Conservation (phyloP, 2,113 vertebrate genomes). For the Ceyx cyanopectus region DNA sequence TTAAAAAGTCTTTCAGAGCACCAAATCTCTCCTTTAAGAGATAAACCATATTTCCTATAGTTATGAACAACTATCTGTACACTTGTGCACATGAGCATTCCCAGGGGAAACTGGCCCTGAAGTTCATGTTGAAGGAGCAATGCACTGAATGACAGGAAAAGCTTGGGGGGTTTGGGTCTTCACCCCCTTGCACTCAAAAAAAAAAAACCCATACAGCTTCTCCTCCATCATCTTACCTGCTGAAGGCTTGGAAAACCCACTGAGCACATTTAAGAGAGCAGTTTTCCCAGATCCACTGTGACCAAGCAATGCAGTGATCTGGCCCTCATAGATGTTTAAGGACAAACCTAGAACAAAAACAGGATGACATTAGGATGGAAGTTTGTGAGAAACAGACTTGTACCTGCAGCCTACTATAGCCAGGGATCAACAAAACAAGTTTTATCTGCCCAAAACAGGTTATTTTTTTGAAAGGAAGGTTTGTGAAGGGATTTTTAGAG, state of each 20-base stretch:
- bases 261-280: constrained; percentile 86
- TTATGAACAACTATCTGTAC: not conserved
- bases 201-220: not conserved
- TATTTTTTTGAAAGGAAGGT: not conserved
- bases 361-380: not conserved
- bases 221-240: constrained; percentile 67
- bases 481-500: not conserved
- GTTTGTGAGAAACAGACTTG: not conserved
- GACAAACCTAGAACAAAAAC: constrained; percentile 77
- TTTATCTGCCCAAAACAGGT: not conserved
- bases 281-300: constrained; percentile 89
- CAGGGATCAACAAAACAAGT: not conserved
- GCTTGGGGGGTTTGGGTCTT: not conserved
- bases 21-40: not conserved
- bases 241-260: constrained; percentile 85
- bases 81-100: accelerated
- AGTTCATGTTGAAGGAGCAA: not conserved
- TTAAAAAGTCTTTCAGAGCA: not conserved
- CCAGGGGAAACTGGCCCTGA: not conserved
- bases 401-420: not conserved
- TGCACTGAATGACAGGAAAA: not conserved
- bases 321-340: constrained; percentile 87
- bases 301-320: constrained; percentile 89
- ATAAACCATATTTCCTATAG: accelerated
- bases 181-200: not conserved